Evolutionary conservation across 2,888 invertebrate species (phyloP), one percentile per base, ranked within the genome.

Genomic region (Drosophila atripex): DNA sequence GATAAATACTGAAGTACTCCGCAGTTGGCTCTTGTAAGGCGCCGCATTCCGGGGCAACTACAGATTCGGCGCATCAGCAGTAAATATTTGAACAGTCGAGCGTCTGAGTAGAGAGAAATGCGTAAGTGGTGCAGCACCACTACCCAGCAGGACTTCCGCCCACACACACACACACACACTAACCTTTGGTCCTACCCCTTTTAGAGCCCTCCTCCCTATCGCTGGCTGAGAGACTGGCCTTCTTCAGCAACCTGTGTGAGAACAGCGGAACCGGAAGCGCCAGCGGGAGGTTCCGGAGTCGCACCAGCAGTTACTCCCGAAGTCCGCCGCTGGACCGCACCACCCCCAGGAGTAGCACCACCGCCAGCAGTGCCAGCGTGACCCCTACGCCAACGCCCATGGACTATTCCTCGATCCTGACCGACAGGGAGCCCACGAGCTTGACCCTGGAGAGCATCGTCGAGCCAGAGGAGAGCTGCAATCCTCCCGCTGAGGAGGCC

Each of bases 121-220:
- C 88, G 89, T 88, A 85, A 83, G 89, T 87, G 54, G 23, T 32
- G n/a, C 52, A 38, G 9, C 12, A 30, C 38, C 38, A 16, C 35
- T 35, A 38, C 7, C 41, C 9, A 43, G 43, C 1, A 12, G 39
- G 14, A 18, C 39, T 16, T 3, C 39, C 14, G 14, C 39, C 14
- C 38, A 12, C 16, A 18, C 14, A 18, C 39, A 12, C 16, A 18
- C 14, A 18, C 39, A 16, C 14, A 41, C 16, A 41, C 39, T 41
- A 41, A 41, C 16, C 39, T 41, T 8, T 39, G 39, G 16, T 18
- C 16, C 39, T 41, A 16, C 39, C 18, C 16, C 6, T 53, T 53
- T 8, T 38, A 91, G 91, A 91, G 65, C 91, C 91, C 35, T 90
- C 91, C 65, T 90, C 91, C 18, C 74, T 91, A 53, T 90, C 91